Base-by-base conservation (phyloP, 2,113 vertebrate genomes). In the Symphodus melops region DNA sequence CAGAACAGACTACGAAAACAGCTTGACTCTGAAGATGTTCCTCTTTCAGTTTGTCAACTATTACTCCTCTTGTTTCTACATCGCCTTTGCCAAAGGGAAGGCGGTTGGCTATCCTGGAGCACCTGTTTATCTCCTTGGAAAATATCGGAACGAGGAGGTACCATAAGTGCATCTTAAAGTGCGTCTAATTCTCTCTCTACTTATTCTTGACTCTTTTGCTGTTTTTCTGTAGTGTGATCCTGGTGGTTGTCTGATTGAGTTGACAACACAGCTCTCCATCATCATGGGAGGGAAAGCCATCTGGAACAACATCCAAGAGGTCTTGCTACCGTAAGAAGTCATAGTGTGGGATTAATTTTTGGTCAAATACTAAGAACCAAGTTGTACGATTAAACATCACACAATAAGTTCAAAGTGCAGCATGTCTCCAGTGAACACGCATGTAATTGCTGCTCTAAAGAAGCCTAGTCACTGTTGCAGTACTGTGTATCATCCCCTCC, bases 21-120 rank as follows among this genome's bases (percentile, higher is more conserved):
- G 97, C 83, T 76, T 98, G 59, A 98, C 97, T 19, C 93, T 96
- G 91, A 98, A 98, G 95, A 98, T 98, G 96, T 98, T 98, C 90
- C 92, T 98, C 70, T 98, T 98, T 88, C 97, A 98, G 72, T 98
- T 98, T 54, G 97, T 98, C 90, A 98, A 98, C 92, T 98, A 98
- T 77, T 98, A 98, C 85, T 98, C 97, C 21, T 98, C 96, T 0
- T 98, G 97, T 69, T 97, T 98, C 94, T 98, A 98, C 85, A 97
- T 98, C 61, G 97, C 97, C 2, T 98, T 98, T 69, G 95, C 95
- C 62, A 98, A 98, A 91, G 97, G 97, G 63, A 98, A 96, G 89
- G 94, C 95, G 39, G 96, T 98, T 0, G 95, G 97, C 25, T 93
- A 94, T 68, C 97, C 97, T 9, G 96, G 96, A 72, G 77, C 92